Evolutionary conservation across 2,797 vertebrate genomes (phyloP), one percentile per base, ranked within the genome.

Genomic region (Bovichtus variegatus): DNA sequence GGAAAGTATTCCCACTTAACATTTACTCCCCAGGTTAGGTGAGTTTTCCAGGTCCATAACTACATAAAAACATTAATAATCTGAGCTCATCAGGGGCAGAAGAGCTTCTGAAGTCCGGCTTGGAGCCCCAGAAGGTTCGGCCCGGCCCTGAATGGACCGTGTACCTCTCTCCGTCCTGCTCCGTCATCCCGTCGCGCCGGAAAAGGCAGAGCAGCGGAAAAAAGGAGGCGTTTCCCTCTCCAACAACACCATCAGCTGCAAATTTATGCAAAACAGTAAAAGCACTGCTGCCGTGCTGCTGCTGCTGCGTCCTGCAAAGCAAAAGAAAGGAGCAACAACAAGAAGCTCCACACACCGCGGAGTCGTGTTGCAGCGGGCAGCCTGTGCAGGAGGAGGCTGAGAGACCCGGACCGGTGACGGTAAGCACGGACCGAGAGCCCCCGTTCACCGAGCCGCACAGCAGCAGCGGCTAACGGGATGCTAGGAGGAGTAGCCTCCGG

Each of bases 131-230:
- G 40, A 2, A 19, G 10, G 16, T 18, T 12, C 15, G 31, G 62
- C 38, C 34, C 16, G 64, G 64, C 23, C 49, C 36, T 38, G 64
- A n/a, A 19, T 9, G 27, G 29, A 34, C 47, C 9, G 16, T 36
- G 54, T 0, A 13, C 8, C 67, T 13, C 55, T 9, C 41, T 27
- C 29, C 27, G 38, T 34, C 40, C 71, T 44, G 47, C 60, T 78
- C 53, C 92, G 92, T 93, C 92, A 93, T 92, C 69, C 63, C 80
- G 67, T 82, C 49, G 93, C 93, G 92, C 90, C 93, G 92, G 92
- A 92, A 92, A 74, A 80, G 83, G 85, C 82, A 19, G 82, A 54
- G 68, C 86, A 29, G 68, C 9, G 19, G 44, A 41, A 19, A 19
- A 55, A 81, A 90, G 92, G 91, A 86, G 93, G 91, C 87, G 92